Evolutionary conservation across 2,888 invertebrate species (phyloP).

Genomic region (Sinhomidia bicolor): DNA sequence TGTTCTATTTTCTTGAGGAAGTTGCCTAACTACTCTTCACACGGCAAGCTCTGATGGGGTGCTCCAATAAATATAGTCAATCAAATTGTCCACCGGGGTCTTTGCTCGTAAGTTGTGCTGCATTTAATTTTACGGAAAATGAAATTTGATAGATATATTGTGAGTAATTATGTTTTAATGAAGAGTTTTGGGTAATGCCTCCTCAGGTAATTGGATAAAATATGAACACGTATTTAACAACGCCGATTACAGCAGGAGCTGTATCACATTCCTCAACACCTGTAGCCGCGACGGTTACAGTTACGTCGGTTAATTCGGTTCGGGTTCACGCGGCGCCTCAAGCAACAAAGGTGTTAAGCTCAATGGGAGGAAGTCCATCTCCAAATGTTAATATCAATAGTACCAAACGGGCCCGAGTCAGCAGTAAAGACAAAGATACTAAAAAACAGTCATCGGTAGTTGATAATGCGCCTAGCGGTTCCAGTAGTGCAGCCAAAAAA

Average conservation of each 20-base stretch:
- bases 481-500: constrained; percentile 40
- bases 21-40: too few relatives aligned
- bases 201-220: background rate
- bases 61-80: too few relatives aligned
- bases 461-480: background rate
- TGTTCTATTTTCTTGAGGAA: too few relatives aligned
- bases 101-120: too few relatives aligned
- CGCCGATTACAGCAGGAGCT: background rate
- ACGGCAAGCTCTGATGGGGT: too few relatives aligned
- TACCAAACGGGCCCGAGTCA: constrained; percentile 44
- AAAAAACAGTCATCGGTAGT: constrained; percentile 39
- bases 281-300: constrained; percentile 37
- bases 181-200: too few relatives aligned
- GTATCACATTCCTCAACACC: constrained; percentile 31
- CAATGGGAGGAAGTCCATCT: background rate
- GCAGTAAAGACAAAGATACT: constrained; percentile 62
- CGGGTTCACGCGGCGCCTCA: constrained; percentile 49
- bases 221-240: constrained; percentile 27
- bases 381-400: constrained; percentile 65
- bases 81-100: too few relatives aligned
- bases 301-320: constrained; percentile 49
- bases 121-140: too few relatives aligned
- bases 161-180: too few relatives aligned
- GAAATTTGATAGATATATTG: too few relatives aligned
- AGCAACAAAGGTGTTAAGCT: background rate